These are phyloP conservation scores for Chiloscyllium punctatum DNA, from an alignment of 2,797 vertebrate species.

Conservation along the genomic window DNA sequence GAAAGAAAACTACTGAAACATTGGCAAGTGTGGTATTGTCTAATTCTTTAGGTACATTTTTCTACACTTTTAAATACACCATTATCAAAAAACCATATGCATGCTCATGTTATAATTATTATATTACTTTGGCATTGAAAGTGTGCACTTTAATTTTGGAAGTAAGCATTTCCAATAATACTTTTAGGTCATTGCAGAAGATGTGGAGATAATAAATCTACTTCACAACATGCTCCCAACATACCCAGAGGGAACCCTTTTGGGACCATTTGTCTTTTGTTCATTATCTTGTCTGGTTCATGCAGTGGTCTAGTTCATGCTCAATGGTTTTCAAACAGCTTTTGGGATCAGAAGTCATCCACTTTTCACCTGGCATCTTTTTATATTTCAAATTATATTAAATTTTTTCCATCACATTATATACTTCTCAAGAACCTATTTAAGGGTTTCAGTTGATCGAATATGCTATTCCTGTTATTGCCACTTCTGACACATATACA, in stretches of 20 bases:
- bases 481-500: neutral
- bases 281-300: conserved; percentile 73
- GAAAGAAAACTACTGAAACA: neutral
- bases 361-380: conserved; percentile 60
- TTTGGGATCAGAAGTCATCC: conserved; percentile 54
- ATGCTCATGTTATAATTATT: neutral
- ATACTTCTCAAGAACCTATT: conserved; percentile 8
- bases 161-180: conserved; percentile 64
- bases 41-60: neutral
- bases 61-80: neutral
- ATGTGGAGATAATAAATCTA: conserved; percentile 73
- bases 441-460: neutral
- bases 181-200: conserved; percentile 66
- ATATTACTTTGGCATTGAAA: neutral
- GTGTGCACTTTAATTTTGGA: conserved; percentile 12
- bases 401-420: conserved; percentile 25
- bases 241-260: conserved; percentile 53
- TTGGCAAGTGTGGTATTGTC: neutral
- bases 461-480: conserved; percentile 21
- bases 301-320: conserved; percentile 59
- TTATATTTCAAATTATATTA: conserved; percentile 36
- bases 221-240: conserved; percentile 56
- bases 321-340: conserved; percentile 68
- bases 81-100: neutral
- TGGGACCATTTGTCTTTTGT: conserved; percentile 65